Conservation (phyloP, 2,888 invertebrate species). For the Leptinotarsa haldemani region DNA sequence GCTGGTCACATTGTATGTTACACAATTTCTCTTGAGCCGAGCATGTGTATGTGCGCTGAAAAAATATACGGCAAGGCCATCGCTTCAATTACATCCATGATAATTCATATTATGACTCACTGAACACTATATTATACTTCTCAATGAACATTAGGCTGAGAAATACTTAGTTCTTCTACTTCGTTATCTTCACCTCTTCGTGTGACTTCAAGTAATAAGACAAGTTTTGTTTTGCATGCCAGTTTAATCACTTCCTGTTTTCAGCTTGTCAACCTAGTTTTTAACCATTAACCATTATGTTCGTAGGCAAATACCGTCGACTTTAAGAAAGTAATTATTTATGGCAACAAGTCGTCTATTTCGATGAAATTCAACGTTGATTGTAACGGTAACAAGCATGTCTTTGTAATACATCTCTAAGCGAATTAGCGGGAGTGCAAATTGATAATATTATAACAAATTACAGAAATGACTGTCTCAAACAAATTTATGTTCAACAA, state of each 20-base stretch:
- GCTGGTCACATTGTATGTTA: too few species aligned
- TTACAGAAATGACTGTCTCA: too few species aligned
- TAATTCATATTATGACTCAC: constrained; percentile 4
- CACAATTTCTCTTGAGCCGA: too few species aligned
- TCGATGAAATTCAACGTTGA: constrained; percentile 20
- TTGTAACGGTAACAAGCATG: too few species aligned
- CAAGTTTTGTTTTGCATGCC: constrained; percentile 44
- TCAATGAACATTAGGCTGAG: background rate
- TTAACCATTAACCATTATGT: constrained; percentile 36
- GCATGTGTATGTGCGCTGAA: too few species aligned
- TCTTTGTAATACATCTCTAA: too few species aligned
- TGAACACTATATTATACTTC: constrained; percentile 1
- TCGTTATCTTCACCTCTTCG: background rate
- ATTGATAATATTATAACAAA: too few species aligned
- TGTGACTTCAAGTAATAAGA: constrained; percentile 18
- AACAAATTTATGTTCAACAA: too few species aligned
- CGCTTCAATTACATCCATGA: too few species aligned
- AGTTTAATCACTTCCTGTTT: constrained; percentile 49
- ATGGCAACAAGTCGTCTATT: constrained; percentile 32
- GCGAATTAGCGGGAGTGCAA: too few species aligned
- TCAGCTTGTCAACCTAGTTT: constrained; percentile 50
- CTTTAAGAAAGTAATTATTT: constrained; percentile 34
- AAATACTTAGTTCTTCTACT: background rate
- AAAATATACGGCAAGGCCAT: too few species aligned
- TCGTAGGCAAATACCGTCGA: constrained; percentile 18